Conservation (phyloP, 2,113 vertebrate genomes). For the Ophiodon elongatus region DNA sequence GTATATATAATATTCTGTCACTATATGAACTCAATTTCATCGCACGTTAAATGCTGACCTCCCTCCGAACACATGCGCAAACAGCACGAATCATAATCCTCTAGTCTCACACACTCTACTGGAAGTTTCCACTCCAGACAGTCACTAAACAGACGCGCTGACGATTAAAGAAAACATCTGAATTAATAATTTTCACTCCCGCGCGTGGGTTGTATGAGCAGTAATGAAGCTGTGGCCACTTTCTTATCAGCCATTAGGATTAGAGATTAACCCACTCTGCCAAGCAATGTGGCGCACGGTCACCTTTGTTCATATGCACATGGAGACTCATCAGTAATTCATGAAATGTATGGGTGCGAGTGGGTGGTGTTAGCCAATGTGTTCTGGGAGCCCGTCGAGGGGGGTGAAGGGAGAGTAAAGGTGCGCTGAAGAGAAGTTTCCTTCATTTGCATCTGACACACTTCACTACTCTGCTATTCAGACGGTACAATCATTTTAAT, state of each 20-base stretch:
- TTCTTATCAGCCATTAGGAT: slow-evolving; percentile 43
- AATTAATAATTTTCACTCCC: not conserved
- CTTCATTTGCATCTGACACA: slow-evolving; percentile 84
- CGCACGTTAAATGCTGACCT: not conserved
- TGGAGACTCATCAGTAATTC: slow-evolving; percentile 72
- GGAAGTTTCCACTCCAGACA: slow-evolving; percentile 18
- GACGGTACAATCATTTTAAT: slow-evolving; percentile 80
- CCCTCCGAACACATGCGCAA: not conserved
- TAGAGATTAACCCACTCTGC: slow-evolving; percentile 23
- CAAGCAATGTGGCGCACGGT: slow-evolving; percentile 36
- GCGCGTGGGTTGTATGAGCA: not conserved
- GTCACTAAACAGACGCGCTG: not conserved
- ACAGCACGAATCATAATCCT: not conserved
- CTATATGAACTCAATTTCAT: not conserved
- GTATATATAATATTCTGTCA: not conserved
- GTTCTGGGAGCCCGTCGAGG: slow-evolving; percentile 59
- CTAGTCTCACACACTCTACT: not conserved
- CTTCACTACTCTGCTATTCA: slow-evolving; percentile 82
- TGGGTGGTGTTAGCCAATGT: slow-evolving; percentile 67
- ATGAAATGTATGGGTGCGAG: slow-evolving; percentile 68
- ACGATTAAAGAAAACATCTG: slow-evolving; percentile 30
- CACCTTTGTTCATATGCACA: slow-evolving; percentile 59
- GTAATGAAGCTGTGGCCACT: slow-evolving; percentile 21
- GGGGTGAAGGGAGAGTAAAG: slow-evolving; percentile 70
- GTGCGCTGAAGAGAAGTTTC: slow-evolving; percentile 75